phyloP scores from a whole-genome alignment of 2,113 vertebrate species.

The Catharus fuscescens region DNA sequence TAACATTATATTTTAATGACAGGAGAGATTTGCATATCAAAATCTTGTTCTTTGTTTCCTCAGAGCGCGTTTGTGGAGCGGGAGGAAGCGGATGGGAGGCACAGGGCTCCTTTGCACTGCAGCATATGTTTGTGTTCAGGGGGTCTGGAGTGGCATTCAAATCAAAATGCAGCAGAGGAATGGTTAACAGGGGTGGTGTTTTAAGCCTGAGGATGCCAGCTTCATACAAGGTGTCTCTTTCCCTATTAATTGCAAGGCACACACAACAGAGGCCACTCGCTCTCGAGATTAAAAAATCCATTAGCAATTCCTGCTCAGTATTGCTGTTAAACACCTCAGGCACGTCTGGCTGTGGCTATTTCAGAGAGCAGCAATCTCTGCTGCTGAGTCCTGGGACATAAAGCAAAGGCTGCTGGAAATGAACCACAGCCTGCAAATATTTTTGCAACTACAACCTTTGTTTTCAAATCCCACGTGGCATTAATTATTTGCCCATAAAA shows the following conservation, averaged over 20 bases:
- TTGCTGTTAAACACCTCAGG: not conserved
- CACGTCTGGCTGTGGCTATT: not conserved
- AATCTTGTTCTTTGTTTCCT: not conserved
- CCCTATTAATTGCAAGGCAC: not conserved
- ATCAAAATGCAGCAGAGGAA: not conserved
- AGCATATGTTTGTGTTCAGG: not conserved
- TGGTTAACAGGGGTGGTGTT: not conserved
- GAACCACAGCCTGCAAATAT: not conserved
- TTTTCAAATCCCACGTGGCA: not conserved
- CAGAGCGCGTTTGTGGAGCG: accelerated
- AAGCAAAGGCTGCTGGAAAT: not conserved
- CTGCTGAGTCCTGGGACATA: not conserved
- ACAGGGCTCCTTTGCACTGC: not conserved
- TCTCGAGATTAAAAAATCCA: not conserved
- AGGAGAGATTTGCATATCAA: not conserved
- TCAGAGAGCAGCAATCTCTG: not conserved
- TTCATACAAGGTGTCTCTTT: not conserved
- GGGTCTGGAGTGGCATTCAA: not conserved
- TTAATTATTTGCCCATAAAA: conserved; percentile 20
- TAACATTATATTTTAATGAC: not conserved
- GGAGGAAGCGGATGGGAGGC: not conserved
- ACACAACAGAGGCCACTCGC: not conserved
- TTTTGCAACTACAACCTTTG: not conserved
- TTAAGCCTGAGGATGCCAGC: not conserved
- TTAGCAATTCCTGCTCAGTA: not conserved